phyloP scores from a whole-genome alignment of 2,797 vertebrate species.

The Aeoliscus strigatus region DNA sequence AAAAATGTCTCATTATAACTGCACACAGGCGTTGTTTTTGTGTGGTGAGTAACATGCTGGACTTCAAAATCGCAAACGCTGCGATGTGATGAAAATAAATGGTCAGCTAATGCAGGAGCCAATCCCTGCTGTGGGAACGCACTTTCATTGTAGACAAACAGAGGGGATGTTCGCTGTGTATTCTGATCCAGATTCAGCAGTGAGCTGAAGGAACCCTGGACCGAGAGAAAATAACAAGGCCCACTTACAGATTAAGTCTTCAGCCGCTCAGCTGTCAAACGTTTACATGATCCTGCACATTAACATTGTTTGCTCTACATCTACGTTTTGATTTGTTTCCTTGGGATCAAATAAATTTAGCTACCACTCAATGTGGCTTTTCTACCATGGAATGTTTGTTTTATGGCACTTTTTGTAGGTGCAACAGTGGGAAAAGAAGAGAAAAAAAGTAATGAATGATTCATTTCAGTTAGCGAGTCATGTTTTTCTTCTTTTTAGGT shows the following conservation, averaged over 20 bases:
- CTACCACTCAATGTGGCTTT: too few relatives aligned
- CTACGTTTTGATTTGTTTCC: neutral
- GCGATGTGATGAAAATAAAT: conserved; percentile 43
- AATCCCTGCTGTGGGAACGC: conserved; percentile 36
- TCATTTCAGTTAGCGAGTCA: conserved; percentile 8
- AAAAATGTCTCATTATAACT: conserved; percentile 51
- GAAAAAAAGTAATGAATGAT: conserved; percentile 11
- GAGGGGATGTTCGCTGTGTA: conserved; percentile 17
- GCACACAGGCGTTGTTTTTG: conserved; percentile 26
- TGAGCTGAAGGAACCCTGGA: conserved; percentile 36
- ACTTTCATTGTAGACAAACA: conserved; percentile 35
- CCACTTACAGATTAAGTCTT: conserved; percentile 42
- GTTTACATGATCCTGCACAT: conserved; percentile 22
- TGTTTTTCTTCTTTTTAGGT: conserved; percentile 25
- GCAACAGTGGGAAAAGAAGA: neutral
- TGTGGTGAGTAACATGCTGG: conserved; percentile 30
- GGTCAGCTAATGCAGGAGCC: conserved; percentile 41
- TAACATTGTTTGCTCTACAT: neutral
- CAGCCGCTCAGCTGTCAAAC: conserved; percentile 32
- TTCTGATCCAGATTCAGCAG: conserved; percentile 39
- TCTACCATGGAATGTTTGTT: too few relatives aligned
- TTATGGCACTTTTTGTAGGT: neutral
- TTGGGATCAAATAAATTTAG: conserved; percentile 1
- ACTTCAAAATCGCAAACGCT: conserved; percentile 38
- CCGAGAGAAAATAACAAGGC: conserved; percentile 42